A percentile compares a stretch with the other conserved stretches of the same genome.
phyloP scores from a whole-genome alignment of 1,140 invertebrate genomes.

The Magallana angulata region DNA sequence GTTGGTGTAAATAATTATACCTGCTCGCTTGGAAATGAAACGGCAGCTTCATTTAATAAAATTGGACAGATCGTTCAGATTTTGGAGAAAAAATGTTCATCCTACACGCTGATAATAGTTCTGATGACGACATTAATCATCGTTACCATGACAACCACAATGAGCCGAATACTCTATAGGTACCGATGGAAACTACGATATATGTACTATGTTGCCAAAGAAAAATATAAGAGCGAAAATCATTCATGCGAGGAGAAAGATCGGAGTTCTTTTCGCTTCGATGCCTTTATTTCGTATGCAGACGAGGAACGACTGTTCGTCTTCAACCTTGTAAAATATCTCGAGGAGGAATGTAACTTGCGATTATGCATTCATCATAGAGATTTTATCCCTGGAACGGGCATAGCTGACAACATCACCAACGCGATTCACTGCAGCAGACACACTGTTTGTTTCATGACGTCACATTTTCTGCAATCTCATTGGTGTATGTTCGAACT shows the following conservation, averaged over 20 bases:
- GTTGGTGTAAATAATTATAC: neutral
- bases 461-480: slow-evolving; percentile 83
- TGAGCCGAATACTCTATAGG: slow-evolving; percentile 1
- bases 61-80: neutral
- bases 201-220: slow-evolving; percentile 7
- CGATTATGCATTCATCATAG: slow-evolving; percentile 66
- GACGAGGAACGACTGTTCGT: slow-evolving; percentile 55
- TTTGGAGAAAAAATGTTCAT: neutral
- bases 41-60: neutral
- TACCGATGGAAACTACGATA: slow-evolving; percentile 29
- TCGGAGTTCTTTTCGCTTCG: slow-evolving; percentile 34
- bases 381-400: slow-evolving; percentile 68
- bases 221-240: neutral
- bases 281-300: slow-evolving; percentile 68
- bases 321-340: slow-evolving; percentile 43
- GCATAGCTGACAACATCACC: slow-evolving; percentile 84
- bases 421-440: slow-evolving; percentile 83
- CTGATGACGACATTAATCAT: neutral
- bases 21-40: neutral
- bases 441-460: slow-evolving; percentile 84
- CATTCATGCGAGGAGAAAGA: no score
- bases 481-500: slow-evolving; percentile 86
- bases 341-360: slow-evolving; percentile 54
- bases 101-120: neutral
- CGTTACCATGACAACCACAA: neutral